A percentile compares a stretch with the other conserved stretches of the same genome.
phyloP scores from a whole-genome alignment of 1,140 invertebrate genomes.

The Neodiprion fabricii region DNA sequence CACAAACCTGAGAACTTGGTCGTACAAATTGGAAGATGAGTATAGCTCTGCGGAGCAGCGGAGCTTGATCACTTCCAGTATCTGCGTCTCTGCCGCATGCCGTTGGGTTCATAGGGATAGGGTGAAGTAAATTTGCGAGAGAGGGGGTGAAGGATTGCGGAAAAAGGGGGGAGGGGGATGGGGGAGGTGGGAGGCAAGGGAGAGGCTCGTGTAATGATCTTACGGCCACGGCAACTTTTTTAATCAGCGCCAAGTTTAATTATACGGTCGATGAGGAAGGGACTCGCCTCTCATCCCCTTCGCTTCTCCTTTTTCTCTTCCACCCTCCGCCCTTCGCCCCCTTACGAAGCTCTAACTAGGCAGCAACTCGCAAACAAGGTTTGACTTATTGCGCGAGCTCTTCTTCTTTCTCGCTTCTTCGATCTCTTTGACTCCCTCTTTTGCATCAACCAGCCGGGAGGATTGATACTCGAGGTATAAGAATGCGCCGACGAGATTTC shows the following conservation, averaged over 20 bases:
- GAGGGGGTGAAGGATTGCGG: background rate
- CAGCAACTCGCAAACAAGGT: slow-evolving; percentile 57
- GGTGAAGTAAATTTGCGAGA: background rate
- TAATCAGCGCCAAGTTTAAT: slow-evolving; percentile 61
- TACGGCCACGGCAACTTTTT: slow-evolving; percentile 60
- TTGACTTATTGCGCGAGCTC: slow-evolving; percentile 58
- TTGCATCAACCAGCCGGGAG: too few species aligned
- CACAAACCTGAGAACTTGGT: too few species aligned
- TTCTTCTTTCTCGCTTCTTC: too few species aligned
- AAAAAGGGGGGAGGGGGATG: background rate
- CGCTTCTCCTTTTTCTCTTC: slow-evolving; percentile 14
- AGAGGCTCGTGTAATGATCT: slow-evolving; percentile 56
- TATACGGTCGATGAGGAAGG: slow-evolving; percentile 59
- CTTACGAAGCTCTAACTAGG: slow-evolving; percentile 44
- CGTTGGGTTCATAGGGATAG: too few species aligned
- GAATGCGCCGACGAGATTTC: background rate
- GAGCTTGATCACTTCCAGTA: background rate
- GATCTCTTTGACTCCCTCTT: too few species aligned
- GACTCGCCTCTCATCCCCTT: slow-evolving; percentile 30
- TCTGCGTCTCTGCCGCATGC: background rate
- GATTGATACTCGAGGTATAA: too few species aligned
- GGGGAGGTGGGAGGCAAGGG: background rate
- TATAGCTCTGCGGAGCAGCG: too few species aligned
- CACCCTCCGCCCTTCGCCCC: slow-evolving; percentile 2
- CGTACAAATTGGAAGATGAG: too few species aligned